These are phyloP conservation scores for Spermophilus dauricus DNA, from an alignment of 2,113 vertebrate species.

Conservation along the genomic window DNA sequence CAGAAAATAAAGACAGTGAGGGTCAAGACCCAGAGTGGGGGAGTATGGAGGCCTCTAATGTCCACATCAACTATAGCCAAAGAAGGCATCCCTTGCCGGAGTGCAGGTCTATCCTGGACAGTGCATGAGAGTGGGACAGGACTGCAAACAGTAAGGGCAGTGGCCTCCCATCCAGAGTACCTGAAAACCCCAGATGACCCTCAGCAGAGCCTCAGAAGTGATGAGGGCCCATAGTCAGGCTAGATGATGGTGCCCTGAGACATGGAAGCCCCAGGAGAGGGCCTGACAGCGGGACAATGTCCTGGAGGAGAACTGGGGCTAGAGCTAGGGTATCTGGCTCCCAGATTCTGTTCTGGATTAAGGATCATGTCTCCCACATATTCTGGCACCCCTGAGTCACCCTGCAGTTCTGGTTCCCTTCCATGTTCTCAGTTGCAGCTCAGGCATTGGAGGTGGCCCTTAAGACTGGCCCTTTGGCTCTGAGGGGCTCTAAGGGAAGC, in stretches of 20 bases:
- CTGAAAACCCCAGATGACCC: not conserved
- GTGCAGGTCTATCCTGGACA: not conserved
- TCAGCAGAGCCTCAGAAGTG: conserved; percentile 1
- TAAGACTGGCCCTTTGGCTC: too few species aligned
- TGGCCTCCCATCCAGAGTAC: not conserved
- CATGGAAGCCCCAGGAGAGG: not conserved
- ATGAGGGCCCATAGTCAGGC: not conserved
- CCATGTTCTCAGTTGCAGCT: too few species aligned
- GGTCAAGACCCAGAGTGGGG: not conserved
- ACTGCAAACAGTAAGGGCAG: not conserved
- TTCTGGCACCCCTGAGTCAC: not conserved
- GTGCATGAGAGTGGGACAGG: not conserved
- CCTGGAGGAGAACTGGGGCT: not conserved
- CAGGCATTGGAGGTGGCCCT: too few species aligned
- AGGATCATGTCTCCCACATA: not conserved
- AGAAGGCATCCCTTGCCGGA: not conserved
- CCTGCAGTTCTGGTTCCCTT: not conserved
- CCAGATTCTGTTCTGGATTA: not conserved
- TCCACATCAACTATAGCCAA: conserved; percentile 1
- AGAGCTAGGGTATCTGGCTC: not conserved
- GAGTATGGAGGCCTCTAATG: not conserved
- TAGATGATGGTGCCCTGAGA: not conserved
- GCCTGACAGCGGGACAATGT: not conserved
- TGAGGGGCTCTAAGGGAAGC: too few species aligned
- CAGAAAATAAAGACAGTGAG: too few species aligned